Base-by-base conservation (phyloP, 2,797 vertebrate genomes). In the Darevskia mixta region DNA sequence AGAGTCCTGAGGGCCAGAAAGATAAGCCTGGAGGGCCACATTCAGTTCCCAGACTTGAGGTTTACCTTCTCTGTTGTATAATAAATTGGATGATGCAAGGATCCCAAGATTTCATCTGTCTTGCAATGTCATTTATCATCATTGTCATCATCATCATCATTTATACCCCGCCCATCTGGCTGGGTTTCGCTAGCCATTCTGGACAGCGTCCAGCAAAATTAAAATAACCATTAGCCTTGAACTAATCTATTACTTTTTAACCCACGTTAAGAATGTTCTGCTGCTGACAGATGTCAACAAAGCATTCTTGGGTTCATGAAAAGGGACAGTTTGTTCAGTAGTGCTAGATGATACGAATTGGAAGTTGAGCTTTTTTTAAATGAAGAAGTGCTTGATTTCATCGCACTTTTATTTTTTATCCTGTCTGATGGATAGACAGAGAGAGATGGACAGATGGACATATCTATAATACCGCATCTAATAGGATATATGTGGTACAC, bases 221-320 rank as follows among this genome's bases (percentile, higher is more conserved):
- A 55, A 89, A 88, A 86, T 45, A 43, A 86, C 73, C 88, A 66
- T 49, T 88, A 61, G 0, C 73, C 83, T 58, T 58, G 2, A 72
- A 45, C 87, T 82, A 88, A 77, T 69, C 7, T 67, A 43, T 79
- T 61, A 77, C 3, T 76, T 87, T 86, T 69, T 78, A 45, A 55
- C 69, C 87, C 55, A n/a, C 25, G 1, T 4, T 82, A 13, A 84
- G 0, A 71, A 1, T 88, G 87, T 5, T 0, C 82, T 82, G 64
- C 83, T 58, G 1, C 1, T 75, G 55, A 86, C 38, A 80, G 1
- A 9, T 82, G 2, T 77, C 86, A 89, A 85, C 23, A 78, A 25
- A 27, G 15, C 76, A 0, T 83, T 91, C 29, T 89, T 83, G 82
- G 32, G 1, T 8, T 76, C 29, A 82, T 13, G 38, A 35, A 41